These are phyloP conservation scores for Dendronephthya gigantea DNA, from an alignment of 64 coral and sea anemone species.

Conservation along the genomic window DNA sequence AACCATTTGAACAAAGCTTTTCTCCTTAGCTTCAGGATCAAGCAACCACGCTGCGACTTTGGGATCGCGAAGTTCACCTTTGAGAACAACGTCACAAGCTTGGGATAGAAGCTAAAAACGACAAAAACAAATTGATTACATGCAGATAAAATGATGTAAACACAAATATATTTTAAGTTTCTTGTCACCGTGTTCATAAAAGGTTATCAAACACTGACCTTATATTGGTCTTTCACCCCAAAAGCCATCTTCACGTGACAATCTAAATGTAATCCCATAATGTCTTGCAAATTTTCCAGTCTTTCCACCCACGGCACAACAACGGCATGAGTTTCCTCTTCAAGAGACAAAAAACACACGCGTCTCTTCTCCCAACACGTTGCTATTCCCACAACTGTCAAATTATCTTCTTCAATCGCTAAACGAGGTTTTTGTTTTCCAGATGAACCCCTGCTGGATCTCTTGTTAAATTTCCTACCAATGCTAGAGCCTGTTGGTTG, in stretches of 20 bases:
- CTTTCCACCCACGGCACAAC: slow-evolving; percentile 33
- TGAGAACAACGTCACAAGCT: slow-evolving; percentile 47
- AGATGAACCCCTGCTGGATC: not conserved
- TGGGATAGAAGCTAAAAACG: slow-evolving; percentile 44
- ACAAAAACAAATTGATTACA: not conserved
- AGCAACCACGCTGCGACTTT: slow-evolving; percentile 83
- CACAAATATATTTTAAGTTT: no score
- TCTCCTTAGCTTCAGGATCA: slow-evolving; percentile 78
- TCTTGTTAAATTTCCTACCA: slow-evolving; percentile 49
- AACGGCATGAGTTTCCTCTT: not conserved
- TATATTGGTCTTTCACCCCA: slow-evolving; percentile 14
- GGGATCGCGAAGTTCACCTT: slow-evolving; percentile 57
- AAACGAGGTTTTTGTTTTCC: slow-evolving; percentile 12
- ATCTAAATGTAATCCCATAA: not conserved
- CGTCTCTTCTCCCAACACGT: slow-evolving; percentile 67
- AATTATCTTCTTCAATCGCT: slow-evolving; percentile 52
- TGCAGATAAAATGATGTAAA: not conserved
- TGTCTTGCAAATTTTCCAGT: slow-evolving; percentile 7
- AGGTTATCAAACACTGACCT: not conserved
- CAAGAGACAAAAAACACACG: slow-evolving; percentile 65
- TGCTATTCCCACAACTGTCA: slow-evolving; percentile 54
- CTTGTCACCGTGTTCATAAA: not conserved
- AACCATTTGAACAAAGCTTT: slow-evolving; percentile 61
- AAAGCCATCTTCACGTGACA: not conserved
- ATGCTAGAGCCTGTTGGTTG: slow-evolving; percentile 41